phyloP scores from a whole-genome alignment of 1,140 invertebrate genomes.

The Lordiphosa mommai region DNA sequence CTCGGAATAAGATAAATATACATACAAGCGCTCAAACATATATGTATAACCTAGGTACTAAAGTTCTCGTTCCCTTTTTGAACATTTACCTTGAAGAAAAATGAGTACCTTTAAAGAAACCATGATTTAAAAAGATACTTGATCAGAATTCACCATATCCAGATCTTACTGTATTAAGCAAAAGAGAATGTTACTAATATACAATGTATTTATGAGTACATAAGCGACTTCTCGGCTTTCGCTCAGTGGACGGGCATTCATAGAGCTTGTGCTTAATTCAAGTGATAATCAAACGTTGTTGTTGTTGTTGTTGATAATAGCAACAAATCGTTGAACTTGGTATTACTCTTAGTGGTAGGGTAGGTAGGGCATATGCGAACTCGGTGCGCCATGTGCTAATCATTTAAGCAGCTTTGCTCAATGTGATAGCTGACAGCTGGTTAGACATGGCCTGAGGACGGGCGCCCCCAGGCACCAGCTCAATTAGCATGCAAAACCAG shows the following conservation, averaged over 20 bases:
- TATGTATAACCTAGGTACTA: too few relatives aligned
- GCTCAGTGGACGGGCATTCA: background rate
- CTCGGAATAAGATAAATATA: too few relatives aligned
- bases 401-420: constrained; percentile 4
- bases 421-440: constrained; percentile 30
- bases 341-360: background rate
- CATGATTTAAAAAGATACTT: too few relatives aligned
- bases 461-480: constrained; percentile 13
- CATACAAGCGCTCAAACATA: too few relatives aligned
- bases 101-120: too few relatives aligned
- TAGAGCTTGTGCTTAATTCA: constrained; percentile 42
- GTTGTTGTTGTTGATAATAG: constrained; percentile 15
- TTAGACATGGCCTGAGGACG: constrained; percentile 14
- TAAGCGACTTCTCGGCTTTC: constrained; percentile 3
- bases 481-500: constrained; percentile 36
- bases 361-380: background rate
- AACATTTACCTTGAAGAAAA: too few relatives aligned
- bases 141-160: too few relatives aligned
- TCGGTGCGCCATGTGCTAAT: constrained; percentile 23
- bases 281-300: constrained; percentile 32
- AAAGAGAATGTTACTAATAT: too few relatives aligned
- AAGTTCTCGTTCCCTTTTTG: too few relatives aligned
- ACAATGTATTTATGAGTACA: background rate
- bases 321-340: constrained; percentile 13
- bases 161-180: too few relatives aligned